Base-by-base conservation (phyloP, 2,797 vertebrate species). In the Silurus lanzhouensis region DNA sequence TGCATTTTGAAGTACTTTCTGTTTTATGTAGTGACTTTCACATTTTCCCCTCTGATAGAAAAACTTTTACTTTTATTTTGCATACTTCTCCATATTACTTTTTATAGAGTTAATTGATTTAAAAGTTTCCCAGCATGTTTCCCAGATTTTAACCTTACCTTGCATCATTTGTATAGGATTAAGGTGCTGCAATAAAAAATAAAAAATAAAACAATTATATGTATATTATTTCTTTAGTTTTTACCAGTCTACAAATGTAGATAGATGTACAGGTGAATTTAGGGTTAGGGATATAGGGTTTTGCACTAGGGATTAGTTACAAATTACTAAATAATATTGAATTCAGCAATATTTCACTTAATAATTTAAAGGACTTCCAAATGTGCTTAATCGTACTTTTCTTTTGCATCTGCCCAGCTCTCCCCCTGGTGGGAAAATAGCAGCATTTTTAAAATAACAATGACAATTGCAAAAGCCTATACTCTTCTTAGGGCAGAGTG, bases 31-130 rank as follows among this genome's bases (percentile, higher is more conserved):
- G 44, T 4, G 10, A 60, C 72, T 82, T 76, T 82, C 52, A 86
- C 52, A 60, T 57, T 82, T 77, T 77, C 22, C 72, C 15, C 31
- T 52, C 38, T 20, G 48, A 67, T 52, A 2, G 17, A 15, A 82
- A 48, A 63, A 77, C 79, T 82, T 85, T 85, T 71, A 75, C 61
- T 82, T 86, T 83, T 57, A 82, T 3, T 22, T 71, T 63, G 20
- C 20, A 57, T 58, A 17, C 15, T 25, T 66, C 63, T 67, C 5
- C 15, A 66, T 52, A 31, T 27, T 52, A 67, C 19, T 66, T 60
- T 66, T 52, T 64, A 48, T 52, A 64, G 44, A 55, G 17, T 66
- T 55, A 55, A 15, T 67, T 20, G 8, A 25, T 52, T 10, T 52
- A 52, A 80, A 25, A 14, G 15, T 25, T 81, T 81, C 46, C 14